Conservation (phyloP, 2,113 vertebrate genomes). For the Osmerus mordax region DNA sequence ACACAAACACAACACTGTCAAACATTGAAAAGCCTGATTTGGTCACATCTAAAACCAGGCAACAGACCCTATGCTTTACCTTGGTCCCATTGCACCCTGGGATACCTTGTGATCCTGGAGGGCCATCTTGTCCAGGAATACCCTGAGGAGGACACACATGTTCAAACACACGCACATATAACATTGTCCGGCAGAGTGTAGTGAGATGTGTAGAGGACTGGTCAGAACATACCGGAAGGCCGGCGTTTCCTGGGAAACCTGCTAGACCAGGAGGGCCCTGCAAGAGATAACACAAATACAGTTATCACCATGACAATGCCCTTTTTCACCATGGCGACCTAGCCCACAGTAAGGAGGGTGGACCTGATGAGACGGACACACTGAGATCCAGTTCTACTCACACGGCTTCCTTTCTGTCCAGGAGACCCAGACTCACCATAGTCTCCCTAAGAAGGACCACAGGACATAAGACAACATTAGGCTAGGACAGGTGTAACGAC, state of each 20-base stretch:
- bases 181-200: neutral
- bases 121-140: slow-evolving; percentile 93
- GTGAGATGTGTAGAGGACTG: neutral
- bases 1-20: slow-evolving; percentile 8
- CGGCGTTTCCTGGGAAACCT: slow-evolving; percentile 92
- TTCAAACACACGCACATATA: neutral
- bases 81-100: slow-evolving; percentile 98
- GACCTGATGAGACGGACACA: neutral
- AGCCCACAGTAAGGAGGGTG: too few species aligned
- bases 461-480: slow-evolving; percentile 14
- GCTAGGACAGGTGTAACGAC: neutral
- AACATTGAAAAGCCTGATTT: neutral
- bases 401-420: slow-evolving; percentile 90
- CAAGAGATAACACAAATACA: slow-evolving; percentile 40
- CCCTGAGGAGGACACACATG: slow-evolving; percentile 69
- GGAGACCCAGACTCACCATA: slow-evolving; percentile 78
- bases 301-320: neutral
- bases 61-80: slow-evolving; percentile 60
- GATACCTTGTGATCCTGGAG: slow-evolving; percentile 85
- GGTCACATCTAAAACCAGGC: neutral
- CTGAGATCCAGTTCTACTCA: slow-evolving; percentile 64
- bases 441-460: slow-evolving; percentile 78
- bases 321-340: neutral
- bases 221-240: slow-evolving; percentile 84
- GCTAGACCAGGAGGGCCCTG: slow-evolving; percentile 85